These are phyloP conservation scores for Dioctria rufipes DNA, from an alignment of 2,888 invertebrate species.

Conservation along the genomic window DNA sequence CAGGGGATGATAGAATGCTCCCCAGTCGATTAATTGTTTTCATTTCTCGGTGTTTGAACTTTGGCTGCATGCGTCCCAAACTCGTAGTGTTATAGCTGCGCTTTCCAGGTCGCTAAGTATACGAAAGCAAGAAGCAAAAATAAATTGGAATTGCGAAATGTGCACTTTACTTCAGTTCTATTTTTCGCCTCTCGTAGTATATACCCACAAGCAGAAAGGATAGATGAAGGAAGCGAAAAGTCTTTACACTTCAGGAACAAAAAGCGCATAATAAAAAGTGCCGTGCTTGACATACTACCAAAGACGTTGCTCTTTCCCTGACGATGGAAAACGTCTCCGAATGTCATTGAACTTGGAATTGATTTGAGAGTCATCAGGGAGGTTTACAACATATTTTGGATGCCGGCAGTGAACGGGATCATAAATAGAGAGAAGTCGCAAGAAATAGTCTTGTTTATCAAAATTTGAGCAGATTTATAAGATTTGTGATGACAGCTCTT, in stretches of 20 bases:
- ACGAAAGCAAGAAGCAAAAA: constrained; percentile 5
- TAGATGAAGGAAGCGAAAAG: constrained; percentile 26
- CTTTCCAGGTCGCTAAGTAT: constrained; percentile 16
- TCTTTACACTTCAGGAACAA: constrained; percentile 16
- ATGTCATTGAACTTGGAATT: constrained; percentile 46
- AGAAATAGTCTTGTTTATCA: too few relatives aligned
- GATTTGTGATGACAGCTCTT: too few relatives aligned
- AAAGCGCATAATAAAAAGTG: constrained; percentile 12
- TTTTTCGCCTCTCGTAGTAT: background rate
- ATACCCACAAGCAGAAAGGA: background rate
- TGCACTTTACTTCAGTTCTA: background rate
- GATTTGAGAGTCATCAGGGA: background rate
- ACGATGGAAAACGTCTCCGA: background rate
- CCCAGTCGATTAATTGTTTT: constrained; percentile 23
- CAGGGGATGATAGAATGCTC: background rate
- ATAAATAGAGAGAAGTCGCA: too few relatives aligned
- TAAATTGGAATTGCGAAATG: background rate
- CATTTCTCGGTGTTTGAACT: constrained; percentile 8
- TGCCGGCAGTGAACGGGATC: too few relatives aligned
- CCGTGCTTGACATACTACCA: constrained; percentile 46
- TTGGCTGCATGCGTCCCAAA: background rate
- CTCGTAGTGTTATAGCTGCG: background rate
- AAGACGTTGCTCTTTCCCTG: constrained; percentile 40
- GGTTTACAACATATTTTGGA: too few relatives aligned
- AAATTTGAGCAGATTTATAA: too few relatives aligned